These are phyloP conservation scores for Terrapene triunguis DNA, from an alignment of 2,113 vertebrate genomes.

Conservation along the genomic window DNA sequence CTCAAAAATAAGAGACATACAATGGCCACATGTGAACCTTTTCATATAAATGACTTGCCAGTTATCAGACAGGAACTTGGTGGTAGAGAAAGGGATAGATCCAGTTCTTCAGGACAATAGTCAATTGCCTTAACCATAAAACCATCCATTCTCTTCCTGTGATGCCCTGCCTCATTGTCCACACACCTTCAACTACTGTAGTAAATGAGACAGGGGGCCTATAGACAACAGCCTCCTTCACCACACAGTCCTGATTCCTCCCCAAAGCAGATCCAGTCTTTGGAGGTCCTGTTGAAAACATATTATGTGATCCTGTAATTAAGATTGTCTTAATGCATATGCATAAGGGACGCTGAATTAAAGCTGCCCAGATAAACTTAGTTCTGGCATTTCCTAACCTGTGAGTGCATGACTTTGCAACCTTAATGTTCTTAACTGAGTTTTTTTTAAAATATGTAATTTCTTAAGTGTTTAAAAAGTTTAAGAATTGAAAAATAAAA, in stretches of 20 bases:
- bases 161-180: background rate
- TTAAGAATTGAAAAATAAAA: background rate
- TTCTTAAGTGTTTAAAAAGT: background rate
- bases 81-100: background rate
- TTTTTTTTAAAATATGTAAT: background rate
- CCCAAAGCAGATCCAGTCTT: background rate
- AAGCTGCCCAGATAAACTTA: background rate
- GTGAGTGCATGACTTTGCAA: background rate
- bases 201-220: background rate
- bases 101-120: background rate
- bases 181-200: background rate
- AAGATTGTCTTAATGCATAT: background rate
- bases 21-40: background rate
- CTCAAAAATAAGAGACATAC: slow-evolving; percentile 6
- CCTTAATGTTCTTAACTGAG: background rate
- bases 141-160: background rate
- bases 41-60: slow-evolving; percentile 19
- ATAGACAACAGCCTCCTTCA: background rate
- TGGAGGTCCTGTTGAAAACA: rapidly evolving
- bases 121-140: slow-evolving; percentile 1
- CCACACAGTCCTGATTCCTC: background rate
- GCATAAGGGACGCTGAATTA: background rate
- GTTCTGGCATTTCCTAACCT: background rate
- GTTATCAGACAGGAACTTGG: background rate
- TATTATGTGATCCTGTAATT: background rate